These are phyloP conservation scores for Sebastes minor DNA, from an alignment of 2,797 vertebrate species.

Conservation along the genomic window DNA sequence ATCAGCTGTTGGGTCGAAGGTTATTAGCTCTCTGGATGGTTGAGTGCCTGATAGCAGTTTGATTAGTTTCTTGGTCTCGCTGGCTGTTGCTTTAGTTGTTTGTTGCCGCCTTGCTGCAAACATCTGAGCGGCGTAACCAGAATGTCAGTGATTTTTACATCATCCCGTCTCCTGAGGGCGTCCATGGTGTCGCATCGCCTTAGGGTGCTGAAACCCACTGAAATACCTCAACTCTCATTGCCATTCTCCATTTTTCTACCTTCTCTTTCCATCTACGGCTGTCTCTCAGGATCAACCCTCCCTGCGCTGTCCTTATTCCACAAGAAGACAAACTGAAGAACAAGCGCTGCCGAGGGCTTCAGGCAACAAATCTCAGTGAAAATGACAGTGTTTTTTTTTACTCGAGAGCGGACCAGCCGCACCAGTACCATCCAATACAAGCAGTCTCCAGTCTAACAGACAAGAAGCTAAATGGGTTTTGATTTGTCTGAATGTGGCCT, in stretches of 20 bases:
- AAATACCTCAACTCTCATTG: neutral
- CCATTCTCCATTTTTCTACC: neutral
- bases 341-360: neutral
- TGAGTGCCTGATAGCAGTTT: neutral
- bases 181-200: neutral
- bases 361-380: constrained; percentile 27
- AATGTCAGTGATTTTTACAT: neutral
- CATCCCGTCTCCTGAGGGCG: neutral
- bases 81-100: neutral
- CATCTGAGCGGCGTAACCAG: neutral
- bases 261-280: neutral
- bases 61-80: neutral
- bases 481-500: constrained; percentile 49
- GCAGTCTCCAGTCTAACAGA: constrained; percentile 26
- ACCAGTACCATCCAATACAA: constrained; percentile 5
- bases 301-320: neutral
- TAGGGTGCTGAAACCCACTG: neutral
- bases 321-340: neutral
- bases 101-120: neutral
- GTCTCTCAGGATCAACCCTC: constrained; percentile 15
- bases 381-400: constrained; percentile 1
- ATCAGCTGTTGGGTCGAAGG: neutral
- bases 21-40: neutral
- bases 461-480: constrained; percentile 39
- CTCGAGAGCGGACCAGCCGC: neutral